Conservation (phyloP, 2,888 invertebrate genomes). For the Platerodrilus igneus region DNA sequence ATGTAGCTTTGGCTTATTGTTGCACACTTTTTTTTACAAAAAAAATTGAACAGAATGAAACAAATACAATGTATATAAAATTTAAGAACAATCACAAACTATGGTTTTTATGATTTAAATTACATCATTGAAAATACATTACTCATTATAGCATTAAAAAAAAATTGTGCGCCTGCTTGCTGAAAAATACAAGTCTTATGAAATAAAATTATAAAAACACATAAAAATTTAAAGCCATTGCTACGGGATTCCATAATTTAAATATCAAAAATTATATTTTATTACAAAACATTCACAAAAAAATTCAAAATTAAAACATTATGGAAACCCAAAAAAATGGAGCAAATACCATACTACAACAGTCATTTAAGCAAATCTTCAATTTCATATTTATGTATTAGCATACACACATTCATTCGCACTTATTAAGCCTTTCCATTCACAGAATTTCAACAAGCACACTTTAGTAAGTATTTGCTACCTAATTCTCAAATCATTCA, state of each 20-base stretch:
- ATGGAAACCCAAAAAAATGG: slow-evolving; percentile 32
- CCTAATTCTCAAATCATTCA: slow-evolving; percentile 24
- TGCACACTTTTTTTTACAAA: slow-evolving; percentile 13
- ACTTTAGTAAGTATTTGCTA: slow-evolving; percentile 42
- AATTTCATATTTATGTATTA: slow-evolving; percentile 2
- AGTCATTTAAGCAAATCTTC: slow-evolving; percentile 28
- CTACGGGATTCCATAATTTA: slow-evolving; percentile 20
- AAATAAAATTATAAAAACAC: slow-evolving; percentile 13
- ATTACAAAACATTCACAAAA: slow-evolving; percentile 2
- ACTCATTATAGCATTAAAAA: slow-evolving; percentile 15
- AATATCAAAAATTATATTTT: not conserved
- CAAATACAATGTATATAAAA: slow-evolving; percentile 20
- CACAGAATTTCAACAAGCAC: slow-evolving; percentile 28
- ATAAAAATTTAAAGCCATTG: slow-evolving; percentile 18
- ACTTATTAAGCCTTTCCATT: slow-evolving; percentile 17
- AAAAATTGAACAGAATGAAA: slow-evolving; percentile 16
- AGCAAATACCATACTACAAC: slow-evolving; percentile 45
- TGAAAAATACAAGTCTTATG: slow-evolving; percentile 23
- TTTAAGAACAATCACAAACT: slow-evolving; percentile 11
- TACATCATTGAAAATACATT: slow-evolving; percentile 18
- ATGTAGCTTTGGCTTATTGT: slow-evolving; percentile 23
- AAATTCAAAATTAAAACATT: slow-evolving; percentile 2
- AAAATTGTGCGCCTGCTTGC: slow-evolving; percentile 20
- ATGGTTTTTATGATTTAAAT: slow-evolving; percentile 11
- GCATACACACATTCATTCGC: slow-evolving; percentile 23